Base-by-base conservation (phyloP, 2,113 vertebrate species). In the Emydura subglobosa region DNA sequence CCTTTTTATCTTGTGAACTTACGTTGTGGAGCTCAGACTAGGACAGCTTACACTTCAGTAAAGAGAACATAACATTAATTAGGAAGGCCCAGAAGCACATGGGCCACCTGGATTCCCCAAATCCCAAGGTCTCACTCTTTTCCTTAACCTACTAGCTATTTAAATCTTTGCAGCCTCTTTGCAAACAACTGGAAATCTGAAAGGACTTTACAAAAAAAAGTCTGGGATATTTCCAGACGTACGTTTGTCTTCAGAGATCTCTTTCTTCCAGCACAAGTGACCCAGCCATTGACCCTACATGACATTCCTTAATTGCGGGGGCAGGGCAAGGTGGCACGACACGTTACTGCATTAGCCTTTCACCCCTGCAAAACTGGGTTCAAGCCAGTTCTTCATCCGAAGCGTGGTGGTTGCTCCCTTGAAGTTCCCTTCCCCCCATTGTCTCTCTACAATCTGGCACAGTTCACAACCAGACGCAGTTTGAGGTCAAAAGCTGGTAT, bases 51-150 rank as follows among this genome's bases (percentile, higher is more conserved):
- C 25, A 53, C 39, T 68, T 85, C 47, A 91, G 6, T 22, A 85
- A 86, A 90, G 93, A 96, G 85, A 87, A 89, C 94, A 97, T 74
- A 97, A 57, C 51, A 74, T 89, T 95, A 90, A 98, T 97, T 94
- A 97, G 79, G 44, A 89, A 92, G 83, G 86, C 68, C 29, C 44
- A 83, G 72, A 93, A 47, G 31, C 9, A 1, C 53, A 92, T 76
- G 83, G 94, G 87, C 92, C 91, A 25, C 29, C 68, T 39, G 11
- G 44, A 42, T 68, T 91, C 82, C 82, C 92, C 51, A 80, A 72
- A 87, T 90, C 72, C 87, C 85, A 85, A 9, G 19, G 11, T 51
- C 85, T 83, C 49, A 51, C 79, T 86, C 68, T 93, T 79, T 85
- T 88, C 86, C 57, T 79, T 89, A 91, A 78, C 53, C 80, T 88